Evolutionary conservation across 2,797 vertebrate genomes (phyloP).

Genomic region (Astyanax mexicanus): DNA sequence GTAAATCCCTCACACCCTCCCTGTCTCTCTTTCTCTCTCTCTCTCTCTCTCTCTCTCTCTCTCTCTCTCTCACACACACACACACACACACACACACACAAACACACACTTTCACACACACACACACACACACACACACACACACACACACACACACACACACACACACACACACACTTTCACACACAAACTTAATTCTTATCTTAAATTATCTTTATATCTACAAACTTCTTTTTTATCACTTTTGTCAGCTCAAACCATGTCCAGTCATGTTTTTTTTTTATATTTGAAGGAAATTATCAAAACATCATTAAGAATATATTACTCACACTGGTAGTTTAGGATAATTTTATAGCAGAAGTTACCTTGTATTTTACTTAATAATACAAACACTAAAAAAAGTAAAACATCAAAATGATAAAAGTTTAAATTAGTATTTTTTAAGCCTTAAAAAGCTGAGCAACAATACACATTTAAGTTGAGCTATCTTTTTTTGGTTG

Average conservation of each 20-base stretch:
- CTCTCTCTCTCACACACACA: no score
- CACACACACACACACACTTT: no score
- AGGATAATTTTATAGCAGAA: neutral
- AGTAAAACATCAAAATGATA: no score
- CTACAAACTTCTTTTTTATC: neutral
- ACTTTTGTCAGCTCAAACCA: neutral
- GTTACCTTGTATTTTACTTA: neutral
- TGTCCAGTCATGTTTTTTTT: constrained; percentile 2
- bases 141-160: no score
- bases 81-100: no score
- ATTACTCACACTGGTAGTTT: neutral
- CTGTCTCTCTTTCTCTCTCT: constrained; percentile 38
- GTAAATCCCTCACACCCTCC: neutral
- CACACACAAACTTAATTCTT: no score
- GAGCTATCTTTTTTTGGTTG: no score
- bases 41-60: neutral
- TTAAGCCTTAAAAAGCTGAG: no score
- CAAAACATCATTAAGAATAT: constrained; percentile 1
- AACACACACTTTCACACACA: no score
- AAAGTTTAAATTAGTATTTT: no score
- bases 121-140: no score
- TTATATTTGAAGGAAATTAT: neutral
- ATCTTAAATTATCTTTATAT: constrained; percentile 6
- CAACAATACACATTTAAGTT: no score
- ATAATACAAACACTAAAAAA: neutral